phyloP scores from a whole-genome alignment of 2,888 invertebrate genomes.

The Polyommatus icarus region DNA sequence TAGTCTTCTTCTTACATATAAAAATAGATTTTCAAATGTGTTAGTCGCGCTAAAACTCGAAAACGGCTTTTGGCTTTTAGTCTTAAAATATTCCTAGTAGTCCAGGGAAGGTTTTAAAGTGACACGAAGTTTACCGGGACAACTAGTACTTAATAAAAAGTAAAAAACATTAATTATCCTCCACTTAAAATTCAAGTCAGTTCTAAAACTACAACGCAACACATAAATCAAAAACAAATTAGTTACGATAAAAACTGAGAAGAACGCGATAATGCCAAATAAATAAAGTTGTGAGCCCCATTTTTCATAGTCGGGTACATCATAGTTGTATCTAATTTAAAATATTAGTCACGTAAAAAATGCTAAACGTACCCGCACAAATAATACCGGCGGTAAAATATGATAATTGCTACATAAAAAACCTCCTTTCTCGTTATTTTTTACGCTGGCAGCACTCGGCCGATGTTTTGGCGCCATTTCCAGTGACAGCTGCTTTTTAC shows the following conservation, averaged over 20 bases:
- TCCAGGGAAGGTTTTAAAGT: too few species aligned
- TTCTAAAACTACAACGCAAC: background rate
- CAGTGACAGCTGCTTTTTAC: conserved; percentile 30
- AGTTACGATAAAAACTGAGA: background rate
- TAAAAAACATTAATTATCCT: background rate
- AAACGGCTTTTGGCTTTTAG: too few species aligned
- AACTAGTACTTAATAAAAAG: too few species aligned
- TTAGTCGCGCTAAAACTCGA: too few species aligned
- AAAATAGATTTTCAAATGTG: too few species aligned
- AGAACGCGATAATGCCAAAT: background rate
- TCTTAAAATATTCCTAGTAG: too few species aligned
- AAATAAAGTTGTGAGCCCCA: background rate
- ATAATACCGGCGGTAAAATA: conserved; percentile 66
- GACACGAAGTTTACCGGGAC: too few species aligned
- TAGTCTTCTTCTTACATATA: too few species aligned
- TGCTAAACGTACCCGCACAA: conserved; percentile 48
- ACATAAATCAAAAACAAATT: background rate
- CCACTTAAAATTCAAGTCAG: background rate
- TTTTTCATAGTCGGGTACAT: background rate
- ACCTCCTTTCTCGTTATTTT: conserved; percentile 53
- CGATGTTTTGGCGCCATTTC: conserved; percentile 38
- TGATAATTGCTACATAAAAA: conserved; percentile 65
- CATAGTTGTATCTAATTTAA: conserved; percentile 31
- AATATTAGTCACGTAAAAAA: conserved; percentile 32
- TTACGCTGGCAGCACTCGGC: conserved; percentile 54